phyloP scores from a whole-genome alignment of 2,113 vertebrate species.

The Holacanthus passer region DNA sequence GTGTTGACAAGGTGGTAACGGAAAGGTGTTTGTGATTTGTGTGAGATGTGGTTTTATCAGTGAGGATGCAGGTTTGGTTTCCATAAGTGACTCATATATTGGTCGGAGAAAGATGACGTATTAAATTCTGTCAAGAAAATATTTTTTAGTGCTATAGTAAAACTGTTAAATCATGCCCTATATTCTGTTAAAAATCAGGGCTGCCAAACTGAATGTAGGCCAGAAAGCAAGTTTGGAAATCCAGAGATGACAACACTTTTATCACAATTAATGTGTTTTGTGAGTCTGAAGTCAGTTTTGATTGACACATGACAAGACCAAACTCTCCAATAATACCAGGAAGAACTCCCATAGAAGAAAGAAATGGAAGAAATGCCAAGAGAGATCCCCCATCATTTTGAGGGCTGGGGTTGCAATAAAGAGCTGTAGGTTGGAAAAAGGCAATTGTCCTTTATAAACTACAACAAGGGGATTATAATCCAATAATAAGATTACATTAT shows the following conservation, averaged over 20 bases:
- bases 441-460: background rate
- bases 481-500: background rate
- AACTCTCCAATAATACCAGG: background rate
- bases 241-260: background rate
- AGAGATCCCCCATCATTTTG: background rate
- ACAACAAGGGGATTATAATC: background rate
- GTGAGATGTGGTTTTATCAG: background rate
- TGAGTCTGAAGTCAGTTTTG: conserved; percentile 6
- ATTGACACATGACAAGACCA: background rate
- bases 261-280: background rate
- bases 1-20: conserved; percentile 16
- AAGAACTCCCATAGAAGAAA: background rate
- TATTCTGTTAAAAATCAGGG: background rate
- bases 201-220: conserved; percentile 8
- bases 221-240: background rate
- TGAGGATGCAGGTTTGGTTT: background rate
- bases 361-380: background rate
- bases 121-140: background rate
- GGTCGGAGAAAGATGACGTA: background rate
- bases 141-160: background rate
- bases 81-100: background rate
- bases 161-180: background rate
- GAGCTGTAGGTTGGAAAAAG: background rate
- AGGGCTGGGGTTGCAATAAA: background rate
- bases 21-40: conserved; percentile 1